phyloP scores from a whole-genome alignment of 2,888 invertebrate genomes.

The Nudaria mundana region DNA sequence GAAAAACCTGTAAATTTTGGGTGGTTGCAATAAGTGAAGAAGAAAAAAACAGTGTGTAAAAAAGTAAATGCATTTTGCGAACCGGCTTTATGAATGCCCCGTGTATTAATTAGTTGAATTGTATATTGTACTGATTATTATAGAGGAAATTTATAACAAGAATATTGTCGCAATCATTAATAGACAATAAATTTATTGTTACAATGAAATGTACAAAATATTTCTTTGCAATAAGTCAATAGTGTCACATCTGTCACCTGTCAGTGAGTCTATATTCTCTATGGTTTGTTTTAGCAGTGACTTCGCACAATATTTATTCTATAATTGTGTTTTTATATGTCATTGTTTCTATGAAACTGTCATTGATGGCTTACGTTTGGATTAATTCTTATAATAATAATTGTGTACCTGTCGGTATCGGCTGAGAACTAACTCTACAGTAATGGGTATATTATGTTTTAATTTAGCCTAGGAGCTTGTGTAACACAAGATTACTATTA shows the following conservation, averaged over 20 bases:
- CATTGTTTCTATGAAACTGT: conserved; percentile 50
- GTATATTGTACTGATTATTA: conserved; percentile 17
- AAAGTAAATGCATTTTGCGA: conserved; percentile 60
- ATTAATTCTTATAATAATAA: conserved; percentile 38
- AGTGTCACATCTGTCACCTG: conserved; percentile 1
- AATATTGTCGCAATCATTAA: no score
- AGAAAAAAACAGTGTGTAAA: conserved; percentile 53
- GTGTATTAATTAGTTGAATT: conserved; percentile 54
- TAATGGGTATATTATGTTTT: conserved; percentile 73
- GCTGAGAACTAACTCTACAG: conserved; percentile 58
- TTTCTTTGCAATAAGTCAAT: conserved; percentile 21
- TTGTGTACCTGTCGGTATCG: conserved; percentile 54
- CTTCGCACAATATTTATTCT: no score
- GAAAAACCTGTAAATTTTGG: conserved; percentile 69
- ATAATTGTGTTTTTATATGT: no score
- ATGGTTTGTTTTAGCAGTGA: conserved; percentile 51
- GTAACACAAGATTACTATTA: conserved; percentile 60
- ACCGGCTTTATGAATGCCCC: conserved; percentile 55
- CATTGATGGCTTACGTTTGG: conserved; percentile 34
- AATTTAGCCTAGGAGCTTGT: conserved; percentile 65
- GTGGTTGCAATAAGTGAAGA: conserved; percentile 76
- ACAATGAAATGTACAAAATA: conserved; percentile 38
- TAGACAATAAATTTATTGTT: conserved; percentile 36
- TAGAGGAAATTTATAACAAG: no score
- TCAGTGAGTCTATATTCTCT: conserved; percentile 36